phyloP scores from a whole-genome alignment of 2,888 invertebrate species.

The Heliconius cydno region DNA sequence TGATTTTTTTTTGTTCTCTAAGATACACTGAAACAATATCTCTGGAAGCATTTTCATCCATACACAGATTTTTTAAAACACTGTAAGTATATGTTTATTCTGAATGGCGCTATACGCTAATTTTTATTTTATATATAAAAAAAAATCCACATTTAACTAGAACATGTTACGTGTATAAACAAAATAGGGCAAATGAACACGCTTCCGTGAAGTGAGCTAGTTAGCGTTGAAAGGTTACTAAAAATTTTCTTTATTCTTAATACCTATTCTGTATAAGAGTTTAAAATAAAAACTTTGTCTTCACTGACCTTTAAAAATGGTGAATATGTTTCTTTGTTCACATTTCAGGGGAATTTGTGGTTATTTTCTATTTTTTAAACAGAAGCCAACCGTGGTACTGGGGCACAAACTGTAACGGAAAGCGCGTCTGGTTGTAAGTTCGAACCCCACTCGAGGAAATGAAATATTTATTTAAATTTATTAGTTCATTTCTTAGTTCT shows the following conservation, averaged over 20 bases:
- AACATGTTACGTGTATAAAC: constrained; percentile 36
- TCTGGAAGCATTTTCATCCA: not conserved
- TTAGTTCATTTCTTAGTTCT: no score
- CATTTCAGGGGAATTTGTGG: not conserved
- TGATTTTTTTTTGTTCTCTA: not conserved
- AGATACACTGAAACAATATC: not conserved
- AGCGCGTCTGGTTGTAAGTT: no score
- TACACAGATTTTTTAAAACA: not conserved
- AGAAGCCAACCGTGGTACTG: no score
- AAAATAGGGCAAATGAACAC: constrained; percentile 42
- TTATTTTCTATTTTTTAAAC: no score
- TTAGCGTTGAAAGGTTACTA: constrained; percentile 37
- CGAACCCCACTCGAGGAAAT: no score
- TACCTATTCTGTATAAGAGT: constrained; percentile 16
- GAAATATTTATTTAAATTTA: no score
- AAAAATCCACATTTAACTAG: constrained; percentile 17
- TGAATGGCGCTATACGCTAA: not conserved
- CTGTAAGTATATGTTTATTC: not conserved
- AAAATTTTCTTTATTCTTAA: constrained; percentile 27
- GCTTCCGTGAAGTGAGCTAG: constrained; percentile 41
- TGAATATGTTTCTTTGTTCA: not conserved
- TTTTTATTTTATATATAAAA: constrained; percentile 3
- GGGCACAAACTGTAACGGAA: no score
- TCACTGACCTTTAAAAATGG: constrained; percentile 6
- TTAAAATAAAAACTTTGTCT: constrained; percentile 17